Evolutionary conservation across 2,888 invertebrate species (phyloP), one percentile per base, ranked within the genome.

Genomic region (Plebejus argus): DNA sequence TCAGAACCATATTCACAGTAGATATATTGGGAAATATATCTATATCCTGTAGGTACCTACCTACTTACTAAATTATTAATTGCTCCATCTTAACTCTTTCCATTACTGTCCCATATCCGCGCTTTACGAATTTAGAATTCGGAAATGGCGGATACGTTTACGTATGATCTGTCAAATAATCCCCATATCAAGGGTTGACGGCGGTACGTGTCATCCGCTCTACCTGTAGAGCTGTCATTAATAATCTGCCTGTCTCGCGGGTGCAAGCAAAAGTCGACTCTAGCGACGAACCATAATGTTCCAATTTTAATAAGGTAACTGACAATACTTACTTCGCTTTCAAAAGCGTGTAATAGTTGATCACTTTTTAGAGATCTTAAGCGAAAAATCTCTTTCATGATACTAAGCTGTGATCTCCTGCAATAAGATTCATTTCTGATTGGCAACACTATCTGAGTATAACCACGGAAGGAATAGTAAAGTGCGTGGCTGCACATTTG

Each of bases 401-500:
- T 76, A 72, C 70, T 79, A 33, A 70, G 77, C 78, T 76, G 74
- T 78, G 78, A 71, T 1, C 3, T 6, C 10, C 20, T 0, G 10
- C 10, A 3, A 12, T 78, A 79, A 76, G 79, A 53, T 70, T 33
- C 58, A 66, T 53, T 77, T 77, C 80, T 61, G 23, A 76, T 78
- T 75, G n/a, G 33, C n/a, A 6, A 2, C 28, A 58, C 10, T 53
- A 45, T 76, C 28, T 76, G 80, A 78, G 78, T 81, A 82, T 81
- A 76, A 82, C 80, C 82, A 88, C 92, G 94, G 93, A 93, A 93
- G 93, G 90, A 91, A 90, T 86, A 89, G 91, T 92, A 91, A 90
- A 90, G 91, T 91, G 92, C 92, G 93, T 91, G 92, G 91, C 91
- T 92, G 88, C 90, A 90, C 91, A 90, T 92, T 93, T 91, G 91